Evolutionary conservation across 1,140 invertebrate species (phyloP), one percentile per base, ranked within the genome.

Genomic region (Drosophila biarmipes): DNA sequence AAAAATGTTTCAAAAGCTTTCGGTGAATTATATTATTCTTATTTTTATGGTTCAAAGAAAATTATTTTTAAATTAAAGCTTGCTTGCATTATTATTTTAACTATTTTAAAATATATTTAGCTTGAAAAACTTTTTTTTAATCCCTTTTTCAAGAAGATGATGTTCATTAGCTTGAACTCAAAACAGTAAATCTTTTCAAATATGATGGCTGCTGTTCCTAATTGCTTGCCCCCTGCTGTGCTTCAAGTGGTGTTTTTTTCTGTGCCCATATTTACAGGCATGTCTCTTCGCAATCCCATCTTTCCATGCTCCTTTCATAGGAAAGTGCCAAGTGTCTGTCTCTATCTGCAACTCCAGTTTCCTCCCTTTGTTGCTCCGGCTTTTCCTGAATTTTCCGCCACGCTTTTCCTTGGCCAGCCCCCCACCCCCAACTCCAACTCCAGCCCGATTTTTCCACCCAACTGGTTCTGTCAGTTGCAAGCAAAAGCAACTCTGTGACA

Each of bases 391-490:
- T 57, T 31, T 61, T 62, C 11, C 42, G 42, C 42, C 45, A 48
- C 42, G 19, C 42, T 56, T 57, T 43, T 52, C 52, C 4, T 40
- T 40, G 38, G 38, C 8, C 7, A 8, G 15, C 38, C 38, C 27
- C 8, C 43, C n/a, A n/a, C 29, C n/a, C 15, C n/a, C n/a, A n/a
- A n/a, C n/a, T n/a, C n/a, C n/a, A n/a, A n/a, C n/a, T n/a, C n/a
- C n/a, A n/a, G n/a, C 27, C 15, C 24, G 24, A 15, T 24, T 37
- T 63, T 62, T 62, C 64, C 43, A 38, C 54, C 45, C 49, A 80
- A 80, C 71, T 80, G 71, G 77, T 80, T 80, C 48, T 64, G 34
- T 63, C 58, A 66, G 49, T 59, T 72, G 43, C 29, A 49, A 61
- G 58, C 63, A 66, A 66, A 40, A 40, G 35, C 63, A 48, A 67